Percentiles rank a stretch among this genome's conserved stretches.
Evolutionary conservation across 1,140 invertebrate species (phyloP).

Genomic region (Amyelois transitella): DNA sequence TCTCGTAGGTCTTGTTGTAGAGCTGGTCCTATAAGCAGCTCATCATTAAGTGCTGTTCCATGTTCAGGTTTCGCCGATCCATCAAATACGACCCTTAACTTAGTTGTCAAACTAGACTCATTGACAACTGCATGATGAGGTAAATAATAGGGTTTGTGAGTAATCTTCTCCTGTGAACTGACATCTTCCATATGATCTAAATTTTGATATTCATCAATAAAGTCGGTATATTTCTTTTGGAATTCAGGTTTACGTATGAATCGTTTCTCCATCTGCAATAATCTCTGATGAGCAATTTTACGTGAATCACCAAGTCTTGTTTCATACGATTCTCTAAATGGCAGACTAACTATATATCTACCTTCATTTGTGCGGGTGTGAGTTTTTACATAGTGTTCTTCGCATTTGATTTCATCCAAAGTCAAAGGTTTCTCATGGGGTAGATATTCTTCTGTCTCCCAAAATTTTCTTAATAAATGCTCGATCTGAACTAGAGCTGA

Average conservation of each 20-base stretch:
- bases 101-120: too few relatives aligned
- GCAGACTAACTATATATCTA: constrained; percentile 17
- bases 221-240: constrained; percentile 1
- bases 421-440: constrained; percentile 9
- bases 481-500: constrained; percentile 9
- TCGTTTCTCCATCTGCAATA: constrained; percentile 6
- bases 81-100: too few relatives aligned
- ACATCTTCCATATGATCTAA: constrained; percentile 9
- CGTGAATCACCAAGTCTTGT: constrained; percentile 12
- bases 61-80: too few relatives aligned
- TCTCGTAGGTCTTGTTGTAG: too few relatives aligned
- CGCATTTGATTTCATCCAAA: constrained; percentile 16
- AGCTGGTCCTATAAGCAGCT: too few relatives aligned
- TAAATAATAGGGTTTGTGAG: too few relatives aligned
- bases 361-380: constrained; percentile 14
- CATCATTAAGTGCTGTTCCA: too few relatives aligned
- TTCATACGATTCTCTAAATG: constrained; percentile 11
- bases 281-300: constrained; percentile 6
- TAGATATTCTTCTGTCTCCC: constrained; percentile 17
- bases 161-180: too few relatives aligned
- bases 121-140: too few relatives aligned
- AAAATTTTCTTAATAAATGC: constrained; percentile 21
- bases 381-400: constrained; percentile 20
- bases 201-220: constrained; percentile 4
- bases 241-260: constrained; percentile 2